Base-by-base conservation (phyloP, 1,140 invertebrate species). In the Galendromus occidentalis region DNA sequence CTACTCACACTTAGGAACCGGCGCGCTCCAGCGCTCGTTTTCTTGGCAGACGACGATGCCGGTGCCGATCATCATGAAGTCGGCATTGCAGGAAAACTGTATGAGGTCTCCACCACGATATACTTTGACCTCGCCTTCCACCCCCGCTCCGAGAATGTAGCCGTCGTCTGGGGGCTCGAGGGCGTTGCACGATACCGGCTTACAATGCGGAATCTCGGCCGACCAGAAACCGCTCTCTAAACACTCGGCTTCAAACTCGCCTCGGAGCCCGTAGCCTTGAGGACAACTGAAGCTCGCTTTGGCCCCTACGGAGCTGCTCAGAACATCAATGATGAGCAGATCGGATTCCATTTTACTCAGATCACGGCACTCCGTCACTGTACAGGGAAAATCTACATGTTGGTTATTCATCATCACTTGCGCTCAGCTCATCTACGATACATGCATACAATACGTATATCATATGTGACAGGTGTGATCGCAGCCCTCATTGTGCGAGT, bases 61-160 rank as follows among this genome's bases (percentile, higher is more conserved):
- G 71, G 85, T 81, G 2, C 88, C 88, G 74, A 88, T 84, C 79
- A 91, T 84, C 81, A 90, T 88, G 76, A 84, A 89, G 66, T 88
- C 86, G 45, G 85, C 82, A 75, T 87, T 83, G 76, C 89, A 92
- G 73, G 85, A 85, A 76, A 87, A 87, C 72, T 88, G 85, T 18
- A 88, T 81, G 22, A 88, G 81, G 74, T 90, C 86, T 17, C 87
- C 86, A 22, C 85, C 85, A 71, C 85, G 81, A 75, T 85, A 88
- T 17, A 82, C 83, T 47, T 33, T 25, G 25, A 22, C 51, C 9
- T 59, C 51, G 2, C 25, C 63, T 69, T 41, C 64, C 64, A 22
- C 12, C 33, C 81, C 81, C 65, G 78, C 79, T 29, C 84, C 85
- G 71, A 83, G 83, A 65, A 86, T 81, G 74, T 84, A 86, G 30